Evolutionary conservation across 2,113 vertebrate species (phyloP), one percentile per base, ranked within the genome.

Genomic region (Brevimyrus niger): DNA sequence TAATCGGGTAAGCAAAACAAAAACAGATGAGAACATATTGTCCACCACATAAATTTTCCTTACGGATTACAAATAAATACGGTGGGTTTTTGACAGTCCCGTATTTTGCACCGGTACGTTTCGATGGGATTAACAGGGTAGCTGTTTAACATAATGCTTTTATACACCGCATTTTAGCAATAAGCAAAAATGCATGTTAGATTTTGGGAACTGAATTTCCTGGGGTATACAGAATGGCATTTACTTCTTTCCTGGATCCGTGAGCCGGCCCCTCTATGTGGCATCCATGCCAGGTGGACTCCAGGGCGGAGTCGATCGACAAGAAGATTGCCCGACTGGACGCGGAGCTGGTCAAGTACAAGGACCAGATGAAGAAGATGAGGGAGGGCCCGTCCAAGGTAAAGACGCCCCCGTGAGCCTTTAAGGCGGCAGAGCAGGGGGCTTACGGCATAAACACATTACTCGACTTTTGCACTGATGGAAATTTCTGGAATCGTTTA

Each of bases 281-380:
- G 82, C 89, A 90, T 69, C 85, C 2, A 89, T 58, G 42, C 61
- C 31, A 99, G 98, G 98, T 99, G 92, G 98, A 99, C 90, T 95
- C 96, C 90, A 96, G 98, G 91, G 91, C 97, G 21, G 98, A 99
- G 88, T 99, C 98, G 0, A 94, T 98, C 90, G 98, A 99, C 90
- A 99, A 99, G 95, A 99, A 99, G 94, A 98, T 99, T 3, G 93
- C 97, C 86, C 96, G 96, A 87, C 96, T 99, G 86, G 98, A 99
- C 94, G 96, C 95, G 88, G 98, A 99, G 90, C 95, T 99, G 42
- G 94, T 96, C 83, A 99, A 99, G 90, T 99, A 99, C 91, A 99
- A 98, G 93, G 98, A 99, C 92, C 98, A 99, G 94, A 99, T 99
- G 96, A 99, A 99, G 92, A 99, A 99, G 94, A 99, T 99, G 98